A percentile compares a stretch with the other conserved stretches of the same genome.
phyloP scores from a whole-genome alignment of 2,888 invertebrate species.

The Cheilosia urbana region DNA sequence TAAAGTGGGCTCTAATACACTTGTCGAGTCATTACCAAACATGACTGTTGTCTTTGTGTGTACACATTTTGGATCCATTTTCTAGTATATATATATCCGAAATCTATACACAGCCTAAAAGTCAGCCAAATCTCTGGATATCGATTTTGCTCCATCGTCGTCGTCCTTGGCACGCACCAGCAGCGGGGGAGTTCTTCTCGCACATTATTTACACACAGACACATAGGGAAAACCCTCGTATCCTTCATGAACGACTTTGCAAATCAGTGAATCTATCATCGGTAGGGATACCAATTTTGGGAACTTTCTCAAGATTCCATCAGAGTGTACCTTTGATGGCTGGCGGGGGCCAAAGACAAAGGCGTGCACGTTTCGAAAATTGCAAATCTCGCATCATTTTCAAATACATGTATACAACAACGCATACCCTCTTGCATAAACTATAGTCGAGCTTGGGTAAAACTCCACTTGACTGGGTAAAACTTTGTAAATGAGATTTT shows the following conservation, averaged over 20 bases:
- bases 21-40: slow-evolving; percentile 51
- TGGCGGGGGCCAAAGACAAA: slow-evolving; percentile 12
- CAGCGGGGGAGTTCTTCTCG: no score
- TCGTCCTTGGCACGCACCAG: neutral
- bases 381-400: slow-evolving; percentile 30
- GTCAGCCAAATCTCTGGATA: slow-evolving; percentile 17
- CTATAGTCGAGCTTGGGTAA: neutral
- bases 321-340: neutral
- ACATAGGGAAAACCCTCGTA: neutral
- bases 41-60: slow-evolving; percentile 8
- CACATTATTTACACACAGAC: neutral
- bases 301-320: slow-evolving; percentile 35
- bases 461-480: slow-evolving; percentile 19
- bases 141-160: slow-evolving; percentile 22
- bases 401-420: slow-evolving; percentile 30
- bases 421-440: neutral
- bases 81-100: neutral
- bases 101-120: slow-evolving; percentile 1
- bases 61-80: neutral
- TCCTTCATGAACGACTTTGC: slow-evolving; percentile 38
- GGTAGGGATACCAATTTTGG: slow-evolving; percentile 38
- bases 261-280: slow-evolving; percentile 50
- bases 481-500: slow-evolving; percentile 53
- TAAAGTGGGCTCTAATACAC: slow-evolving; percentile 61
- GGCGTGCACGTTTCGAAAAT: slow-evolving; percentile 39